A percentile compares a stretch with the other conserved stretches of the same genome.
These are phyloP conservation scores for Petrocephalus microphthalmus DNA, from an alignment of 2,113 vertebrate genomes.

Conservation along the genomic window DNA sequence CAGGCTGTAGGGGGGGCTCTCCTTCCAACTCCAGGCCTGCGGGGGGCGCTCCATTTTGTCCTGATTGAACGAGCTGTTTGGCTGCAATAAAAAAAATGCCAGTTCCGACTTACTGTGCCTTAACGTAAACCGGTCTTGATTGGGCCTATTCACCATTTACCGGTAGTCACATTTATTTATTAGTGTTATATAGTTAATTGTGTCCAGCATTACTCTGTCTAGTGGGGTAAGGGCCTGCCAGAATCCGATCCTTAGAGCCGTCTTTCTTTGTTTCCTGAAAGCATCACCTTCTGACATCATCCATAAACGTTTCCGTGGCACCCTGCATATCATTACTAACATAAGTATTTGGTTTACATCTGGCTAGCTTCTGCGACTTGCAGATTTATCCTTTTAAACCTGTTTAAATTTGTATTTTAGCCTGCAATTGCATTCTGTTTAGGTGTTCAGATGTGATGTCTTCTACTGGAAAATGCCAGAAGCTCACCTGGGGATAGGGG, in stretches of 20 bases:
- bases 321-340: not conserved
- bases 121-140: not conserved
- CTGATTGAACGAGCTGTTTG: slow-evolving; percentile 58
- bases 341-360: not conserved
- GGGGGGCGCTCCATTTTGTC: slow-evolving; percentile 64
- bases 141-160: not conserved
- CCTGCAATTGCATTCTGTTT: not conserved
- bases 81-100: slow-evolving; percentile 45
- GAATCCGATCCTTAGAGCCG: not conserved
- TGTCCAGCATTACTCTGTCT: not conserved
- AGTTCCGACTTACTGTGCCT: not conserved
- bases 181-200: not conserved
- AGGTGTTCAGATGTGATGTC: not conserved
- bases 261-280: not conserved
- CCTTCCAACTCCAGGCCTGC: slow-evolving; percentile 66
- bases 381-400: not conserved
- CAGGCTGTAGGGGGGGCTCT: slow-evolving; percentile 54
- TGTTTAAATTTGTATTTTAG: not conserved
- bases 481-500: slow-evolving; percentile 76
- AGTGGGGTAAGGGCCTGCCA: not conserved
- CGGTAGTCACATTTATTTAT: not conserved
- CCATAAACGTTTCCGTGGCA: not conserved
- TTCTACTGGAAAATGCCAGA: not conserved
- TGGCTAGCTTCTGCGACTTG: not conserved
- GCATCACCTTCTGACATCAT: not conserved